Evolutionary conservation across 2,888 invertebrate species (phyloP), one percentile per base, ranked within the genome.

Genomic region (Scaptomyza parva): DNA sequence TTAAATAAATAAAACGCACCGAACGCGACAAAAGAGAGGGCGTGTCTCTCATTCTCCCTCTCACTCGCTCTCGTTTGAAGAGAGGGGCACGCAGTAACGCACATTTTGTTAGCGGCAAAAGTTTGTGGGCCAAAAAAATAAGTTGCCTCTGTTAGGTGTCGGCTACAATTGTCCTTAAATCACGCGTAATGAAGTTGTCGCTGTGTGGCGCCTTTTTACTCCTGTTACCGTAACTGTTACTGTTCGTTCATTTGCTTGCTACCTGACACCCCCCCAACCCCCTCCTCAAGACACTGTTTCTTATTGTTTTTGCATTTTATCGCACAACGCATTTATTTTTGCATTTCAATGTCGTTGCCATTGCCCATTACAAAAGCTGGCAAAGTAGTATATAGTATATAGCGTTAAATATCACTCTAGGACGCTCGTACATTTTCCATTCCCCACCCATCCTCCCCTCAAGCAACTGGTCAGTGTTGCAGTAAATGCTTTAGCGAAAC

Each of bases 151-250:
- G 52, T 69, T 74, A 84, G 88, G 85, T 86, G 88, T 73, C 62
- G 87, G 82, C 88, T 78, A 88, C 83, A 86, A 86, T 88, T 84
- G 88, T 84, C 84, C 88, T 78, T 88, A 88, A 88, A 88, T 88
- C 89, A 89, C 88, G 78, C 89, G 88, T 89, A 89, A 89, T 88
- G 89, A 89, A 89, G 88, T 88, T 88, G 89, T 89, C 76, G 76
- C 74, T 64, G 62, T 70, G 35, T 43, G 47, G 35, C 14, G 28
- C 43, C 44, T 30, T 28, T 33, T 44, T 55, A 68, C 70, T 75
- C 63, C 75, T 68, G 58, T 59, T 70, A 54, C 17, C 63, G 17
- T 26, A 39, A 8, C 33, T 45, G 61, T 33, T 39, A 33, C 58
- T 22, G 26, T n/a, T 33, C 37, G n/a, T n/a, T n/a, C n/a, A n/a